phyloP scores from a whole-genome alignment of 2,888 invertebrate genomes.

The Plemyria rubiginata region DNA sequence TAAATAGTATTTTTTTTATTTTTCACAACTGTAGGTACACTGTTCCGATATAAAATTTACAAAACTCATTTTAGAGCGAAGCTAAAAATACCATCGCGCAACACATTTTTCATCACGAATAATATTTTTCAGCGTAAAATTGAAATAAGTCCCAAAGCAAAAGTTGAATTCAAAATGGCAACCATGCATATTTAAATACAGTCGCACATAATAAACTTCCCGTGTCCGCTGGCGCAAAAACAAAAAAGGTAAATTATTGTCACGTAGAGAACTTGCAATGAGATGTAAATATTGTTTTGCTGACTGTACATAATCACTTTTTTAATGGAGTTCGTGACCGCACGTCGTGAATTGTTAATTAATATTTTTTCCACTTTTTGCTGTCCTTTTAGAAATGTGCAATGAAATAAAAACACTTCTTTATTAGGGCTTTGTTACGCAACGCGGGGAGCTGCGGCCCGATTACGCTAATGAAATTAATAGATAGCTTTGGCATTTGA shows the following conservation, averaged over 20 bases:
- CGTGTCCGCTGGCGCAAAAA: constrained; percentile 17
- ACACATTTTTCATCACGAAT: not conserved
- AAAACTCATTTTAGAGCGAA: not conserved
- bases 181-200: constrained; percentile 19
- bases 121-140: not conserved
- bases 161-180: constrained; percentile 21
- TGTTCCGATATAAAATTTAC: no score
- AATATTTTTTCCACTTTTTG: constrained; percentile 44
- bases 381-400: constrained; percentile 31
- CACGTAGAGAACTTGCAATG: constrained; percentile 43
- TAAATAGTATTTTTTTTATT: no score
- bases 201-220: constrained; percentile 22
- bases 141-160: constrained; percentile 3
- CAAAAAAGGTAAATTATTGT: constrained; percentile 29
- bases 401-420: constrained; percentile 31
- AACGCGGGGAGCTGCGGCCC: not conserved
- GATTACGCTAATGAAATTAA: no score
- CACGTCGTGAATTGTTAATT: constrained; percentile 47
- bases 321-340: constrained; percentile 55
- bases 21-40: no score
- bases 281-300: constrained; percentile 50
- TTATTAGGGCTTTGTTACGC: constrained; percentile 16
- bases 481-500: no score
- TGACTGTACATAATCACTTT: constrained; percentile 50
- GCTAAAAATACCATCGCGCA: not conserved